Conservation (phyloP, 2,113 vertebrate genomes). For the Colius striatus region DNA sequence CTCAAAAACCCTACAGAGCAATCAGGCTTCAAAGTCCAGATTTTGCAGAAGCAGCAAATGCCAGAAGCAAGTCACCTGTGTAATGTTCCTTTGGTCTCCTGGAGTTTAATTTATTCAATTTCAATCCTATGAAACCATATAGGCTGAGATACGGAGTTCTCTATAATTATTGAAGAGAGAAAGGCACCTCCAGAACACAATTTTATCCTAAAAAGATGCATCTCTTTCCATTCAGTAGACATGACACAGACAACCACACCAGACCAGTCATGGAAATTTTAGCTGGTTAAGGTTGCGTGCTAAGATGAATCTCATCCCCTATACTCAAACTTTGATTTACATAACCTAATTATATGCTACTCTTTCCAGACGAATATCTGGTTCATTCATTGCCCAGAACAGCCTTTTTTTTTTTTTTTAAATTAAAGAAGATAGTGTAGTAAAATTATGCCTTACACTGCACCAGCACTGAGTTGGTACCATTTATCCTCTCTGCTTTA, state of each 20-base stretch:
- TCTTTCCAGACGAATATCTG: slow-evolving; percentile 33
- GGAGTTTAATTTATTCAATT: neutral
- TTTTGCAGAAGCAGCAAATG: neutral
- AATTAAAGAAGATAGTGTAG: neutral
- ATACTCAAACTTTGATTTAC: slow-evolving; percentile 32
- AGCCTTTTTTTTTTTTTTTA: neutral
- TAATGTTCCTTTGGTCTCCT: neutral
- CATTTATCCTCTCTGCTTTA: slow-evolving; percentile 21
- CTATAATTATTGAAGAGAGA: neutral
- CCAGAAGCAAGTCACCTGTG: neutral
- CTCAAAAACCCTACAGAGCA: neutral
- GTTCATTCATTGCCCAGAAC: neutral
- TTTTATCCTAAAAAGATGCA: neutral
- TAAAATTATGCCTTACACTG: neutral
- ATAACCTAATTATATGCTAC: slow-evolving; percentile 24
- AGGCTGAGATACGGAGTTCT: neutral
- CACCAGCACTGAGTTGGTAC: neutral
- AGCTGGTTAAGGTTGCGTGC: neutral
- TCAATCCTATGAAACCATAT: neutral
- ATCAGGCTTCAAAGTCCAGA: neutral
- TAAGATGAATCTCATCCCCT: neutral
- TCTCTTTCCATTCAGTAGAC: neutral
- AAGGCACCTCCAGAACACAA: neutral
- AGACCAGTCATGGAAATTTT: slow-evolving; percentile 15
- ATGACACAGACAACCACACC: neutral